Conservation (phyloP, 2,888 invertebrate genomes). For the Embidobia sp. region DNA sequence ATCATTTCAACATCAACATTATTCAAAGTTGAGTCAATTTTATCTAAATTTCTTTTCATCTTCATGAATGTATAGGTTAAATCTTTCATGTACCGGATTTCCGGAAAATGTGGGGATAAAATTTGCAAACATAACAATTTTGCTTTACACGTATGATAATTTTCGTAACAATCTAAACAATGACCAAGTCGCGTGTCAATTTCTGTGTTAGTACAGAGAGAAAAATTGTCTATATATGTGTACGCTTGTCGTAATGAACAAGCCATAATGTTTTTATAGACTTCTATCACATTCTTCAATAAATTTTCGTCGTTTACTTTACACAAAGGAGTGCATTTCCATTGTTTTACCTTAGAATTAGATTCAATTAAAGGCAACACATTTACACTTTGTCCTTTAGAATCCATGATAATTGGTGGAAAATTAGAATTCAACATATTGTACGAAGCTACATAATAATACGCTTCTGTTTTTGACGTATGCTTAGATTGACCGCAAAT, state of each 20-base stretch:
- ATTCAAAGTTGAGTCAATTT: slow-evolving; percentile 4
- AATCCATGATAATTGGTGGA: slow-evolving; percentile 17
- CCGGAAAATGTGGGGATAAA: slow-evolving; percentile 12
- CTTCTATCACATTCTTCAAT: not conserved
- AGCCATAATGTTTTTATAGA: not conserved
- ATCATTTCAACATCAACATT: slow-evolving; percentile 5
- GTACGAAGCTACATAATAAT: slow-evolving; percentile 19
- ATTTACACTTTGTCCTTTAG: slow-evolving; percentile 12
- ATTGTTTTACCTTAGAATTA: not conserved
- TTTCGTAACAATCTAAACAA: slow-evolving; percentile 1
- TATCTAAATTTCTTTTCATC: slow-evolving; percentile 9
- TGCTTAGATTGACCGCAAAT: slow-evolving; percentile 32
- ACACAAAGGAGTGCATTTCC: slow-evolving; percentile 8
- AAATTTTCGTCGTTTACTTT: not conserved
- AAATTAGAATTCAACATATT: slow-evolving; percentile 3
- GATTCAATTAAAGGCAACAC: slow-evolving; percentile 4
- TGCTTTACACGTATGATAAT: not conserved
- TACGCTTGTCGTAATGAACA: not conserved
- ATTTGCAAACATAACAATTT: slow-evolving; percentile 11
- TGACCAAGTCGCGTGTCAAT: slow-evolving; percentile 28
- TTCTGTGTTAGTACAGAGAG: not conserved
- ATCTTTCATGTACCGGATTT: not conserved
- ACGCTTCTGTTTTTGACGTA: slow-evolving; percentile 10
- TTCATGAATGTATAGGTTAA: slow-evolving; percentile 17
- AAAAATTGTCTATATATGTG: not conserved